Conservation (phyloP, 2,113 vertebrate species). For the Pangasianodon hypophthalmus region DNA sequence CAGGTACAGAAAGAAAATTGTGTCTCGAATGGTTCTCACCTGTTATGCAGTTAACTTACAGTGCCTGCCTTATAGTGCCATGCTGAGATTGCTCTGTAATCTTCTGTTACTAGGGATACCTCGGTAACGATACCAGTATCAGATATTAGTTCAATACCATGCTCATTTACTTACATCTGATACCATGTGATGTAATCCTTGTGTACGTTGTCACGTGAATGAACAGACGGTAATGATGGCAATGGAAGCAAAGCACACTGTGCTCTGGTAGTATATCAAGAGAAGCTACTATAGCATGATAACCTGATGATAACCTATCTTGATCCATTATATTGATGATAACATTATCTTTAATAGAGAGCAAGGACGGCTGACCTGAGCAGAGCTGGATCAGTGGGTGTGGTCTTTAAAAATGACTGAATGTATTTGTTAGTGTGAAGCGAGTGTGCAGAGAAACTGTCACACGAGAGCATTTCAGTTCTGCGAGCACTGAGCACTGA, state of each 20-base stretch:
- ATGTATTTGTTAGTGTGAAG: background rate
- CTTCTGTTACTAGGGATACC: background rate
- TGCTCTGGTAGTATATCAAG: background rate
- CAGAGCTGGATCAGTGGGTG: background rate
- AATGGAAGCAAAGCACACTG: background rate
- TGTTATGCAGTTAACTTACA: background rate
- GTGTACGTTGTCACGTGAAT: background rate
- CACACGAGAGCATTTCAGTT: background rate
- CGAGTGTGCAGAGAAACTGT: background rate
- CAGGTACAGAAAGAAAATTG: background rate
- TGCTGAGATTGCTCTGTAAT: background rate
- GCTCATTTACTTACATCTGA: background rate
- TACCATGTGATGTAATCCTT: background rate
- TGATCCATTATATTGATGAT: background rate
- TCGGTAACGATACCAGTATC: background rate
- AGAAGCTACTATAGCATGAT: background rate
- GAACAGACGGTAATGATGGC: background rate
- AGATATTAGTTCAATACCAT: background rate
- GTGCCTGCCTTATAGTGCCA: background rate
- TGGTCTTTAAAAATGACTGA: background rate
- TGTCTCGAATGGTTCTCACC: background rate
- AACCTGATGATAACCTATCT: too few relatives aligned
- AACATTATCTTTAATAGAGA: background rate
- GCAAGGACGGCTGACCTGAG: background rate
- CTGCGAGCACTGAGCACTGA: background rate